Percentiles rank a stretch among this genome's conserved stretches.
phyloP scores from a whole-genome alignment of 2,888 invertebrate genomes.

The Escarpia spicata region DNA sequence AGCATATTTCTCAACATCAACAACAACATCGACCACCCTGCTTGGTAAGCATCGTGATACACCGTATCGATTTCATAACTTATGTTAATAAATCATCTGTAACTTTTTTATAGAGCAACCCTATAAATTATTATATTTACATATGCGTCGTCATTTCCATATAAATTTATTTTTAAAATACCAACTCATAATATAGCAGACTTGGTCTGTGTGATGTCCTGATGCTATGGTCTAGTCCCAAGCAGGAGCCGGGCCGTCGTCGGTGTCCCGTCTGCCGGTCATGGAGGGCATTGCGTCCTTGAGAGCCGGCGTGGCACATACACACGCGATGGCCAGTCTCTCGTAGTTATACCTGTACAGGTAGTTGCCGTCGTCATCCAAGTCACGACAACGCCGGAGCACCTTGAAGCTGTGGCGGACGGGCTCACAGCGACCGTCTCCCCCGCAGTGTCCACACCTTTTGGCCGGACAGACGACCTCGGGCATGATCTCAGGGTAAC shows the following conservation, averaged over 20 bases:
- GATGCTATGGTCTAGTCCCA: not conserved
- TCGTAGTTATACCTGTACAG: constrained; percentile 6
- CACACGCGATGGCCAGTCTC: not conserved
- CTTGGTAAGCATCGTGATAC: not conserved
- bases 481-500: not conserved
- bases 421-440: not conserved
- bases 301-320: constrained; percentile 4
- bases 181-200: not conserved
- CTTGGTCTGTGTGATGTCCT: not conserved
- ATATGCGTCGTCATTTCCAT: not conserved
- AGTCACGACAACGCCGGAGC: not conserved
- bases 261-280: not conserved
- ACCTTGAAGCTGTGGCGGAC: not conserved
- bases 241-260: not conserved
- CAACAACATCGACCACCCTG: not conserved
- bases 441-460: not conserved
- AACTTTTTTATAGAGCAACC: not conserved
- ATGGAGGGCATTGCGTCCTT: not conserved
- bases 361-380: not conserved
- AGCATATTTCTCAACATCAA: not conserved
- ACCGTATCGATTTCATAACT: not conserved
- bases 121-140: not conserved
- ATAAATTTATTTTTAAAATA: not conserved
- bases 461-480: not conserved
- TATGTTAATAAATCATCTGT: not conserved